phyloP scores from a whole-genome alignment of 2,888 invertebrate species.

The Idaea biselata region DNA sequence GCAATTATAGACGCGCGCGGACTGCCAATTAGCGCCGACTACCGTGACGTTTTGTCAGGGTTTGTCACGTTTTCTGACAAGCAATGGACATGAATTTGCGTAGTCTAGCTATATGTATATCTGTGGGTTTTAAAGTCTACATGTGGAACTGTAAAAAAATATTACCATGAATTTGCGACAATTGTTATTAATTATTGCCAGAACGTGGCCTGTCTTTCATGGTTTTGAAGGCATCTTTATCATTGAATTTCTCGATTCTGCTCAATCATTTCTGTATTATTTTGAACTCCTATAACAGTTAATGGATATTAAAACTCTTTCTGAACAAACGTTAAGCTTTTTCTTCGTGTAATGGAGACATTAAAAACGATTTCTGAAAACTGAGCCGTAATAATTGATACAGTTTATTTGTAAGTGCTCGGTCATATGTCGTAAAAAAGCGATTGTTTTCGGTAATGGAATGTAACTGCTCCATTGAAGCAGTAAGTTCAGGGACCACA shows the following conservation, averaged over 20 bases:
- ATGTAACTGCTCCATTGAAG: constrained; percentile 19
- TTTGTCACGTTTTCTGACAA: too few relatives aligned
- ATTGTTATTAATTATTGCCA: constrained; percentile 48
- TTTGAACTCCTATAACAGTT: constrained; percentile 36
- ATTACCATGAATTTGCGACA: constrained; percentile 65
- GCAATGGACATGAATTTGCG: too few relatives aligned
- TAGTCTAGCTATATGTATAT: too few relatives aligned
- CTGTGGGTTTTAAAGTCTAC: constrained; percentile 13
- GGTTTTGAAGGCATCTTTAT: constrained; percentile 28
- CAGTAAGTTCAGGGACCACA: constrained; percentile 14
- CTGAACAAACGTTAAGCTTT: constrained; percentile 5
- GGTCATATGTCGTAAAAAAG: background rate
- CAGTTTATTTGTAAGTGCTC: background rate
- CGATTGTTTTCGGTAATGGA: background rate
- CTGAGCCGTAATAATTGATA: background rate
- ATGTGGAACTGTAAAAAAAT: constrained; percentile 60
- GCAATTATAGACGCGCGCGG: too few relatives aligned
- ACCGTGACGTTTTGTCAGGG: too few relatives aligned
- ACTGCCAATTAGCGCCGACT: too few relatives aligned
- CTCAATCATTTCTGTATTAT: constrained; percentile 40
- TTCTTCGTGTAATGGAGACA: background rate
- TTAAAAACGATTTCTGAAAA: background rate
- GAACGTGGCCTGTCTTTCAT: constrained; percentile 44
- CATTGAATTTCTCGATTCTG: constrained; percentile 37
- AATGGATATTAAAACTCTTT: constrained; percentile 40